Evolutionary conservation across 2,113 vertebrate genomes (phyloP).

Genomic region (Ifrita kowaldi): DNA sequence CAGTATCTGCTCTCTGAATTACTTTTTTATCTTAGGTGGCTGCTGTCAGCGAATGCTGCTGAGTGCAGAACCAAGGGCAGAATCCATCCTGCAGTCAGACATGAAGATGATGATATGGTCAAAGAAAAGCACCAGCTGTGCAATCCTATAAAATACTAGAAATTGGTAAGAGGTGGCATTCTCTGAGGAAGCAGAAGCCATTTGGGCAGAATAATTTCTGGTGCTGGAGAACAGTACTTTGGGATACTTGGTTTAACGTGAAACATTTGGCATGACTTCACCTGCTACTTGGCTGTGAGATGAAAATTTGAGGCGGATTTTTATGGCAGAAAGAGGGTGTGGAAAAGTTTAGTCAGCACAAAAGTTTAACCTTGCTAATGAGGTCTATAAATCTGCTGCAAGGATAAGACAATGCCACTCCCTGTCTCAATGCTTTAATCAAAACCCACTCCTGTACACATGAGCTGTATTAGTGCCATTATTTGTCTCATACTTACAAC

Average conservation of each 20-base stretch:
- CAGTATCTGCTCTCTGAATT: background rate
- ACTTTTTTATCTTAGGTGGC: background rate
- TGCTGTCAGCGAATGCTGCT: background rate
- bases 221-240: background rate
- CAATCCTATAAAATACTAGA: background rate
- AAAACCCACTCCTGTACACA: background rate
- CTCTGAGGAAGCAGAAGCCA: background rate
- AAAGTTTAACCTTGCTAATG: conserved; percentile 28
- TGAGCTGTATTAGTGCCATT: background rate
- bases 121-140: background rate
- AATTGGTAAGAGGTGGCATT: background rate
- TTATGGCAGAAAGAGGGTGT: conserved; percentile 17
- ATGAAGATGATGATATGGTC: background rate
- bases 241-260: background rate
- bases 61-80: background rate
- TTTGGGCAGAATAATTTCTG: background rate
- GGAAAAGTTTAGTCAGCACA: conserved; percentile 11
- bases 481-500: background rate
- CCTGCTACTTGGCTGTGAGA: background rate
- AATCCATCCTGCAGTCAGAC: background rate
- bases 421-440: conserved; percentile 10
- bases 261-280: background rate
- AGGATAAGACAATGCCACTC: conserved; percentile 17
- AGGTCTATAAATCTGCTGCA: background rate
- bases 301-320: conserved; percentile 14